Percentiles rank a stretch among this genome's conserved stretches.
These are phyloP conservation scores for Typhlichthys subterraneus DNA, from an alignment of 2,797 vertebrate species.

Conservation along the genomic window DNA sequence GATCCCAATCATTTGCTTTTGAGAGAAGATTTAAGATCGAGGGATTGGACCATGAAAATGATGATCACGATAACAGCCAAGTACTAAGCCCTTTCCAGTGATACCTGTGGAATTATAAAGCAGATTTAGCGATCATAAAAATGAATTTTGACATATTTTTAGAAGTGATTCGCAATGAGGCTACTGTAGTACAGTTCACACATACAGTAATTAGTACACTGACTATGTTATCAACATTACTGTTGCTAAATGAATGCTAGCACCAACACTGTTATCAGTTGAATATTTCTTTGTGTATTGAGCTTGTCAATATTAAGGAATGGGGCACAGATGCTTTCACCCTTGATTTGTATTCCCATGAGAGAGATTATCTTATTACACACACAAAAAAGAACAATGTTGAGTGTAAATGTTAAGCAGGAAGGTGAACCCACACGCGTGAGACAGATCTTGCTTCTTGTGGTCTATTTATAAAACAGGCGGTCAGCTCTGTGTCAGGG, in stretches of 20 bases:
- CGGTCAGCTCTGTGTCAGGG: background rate
- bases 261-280: background rate
- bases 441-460: background rate
- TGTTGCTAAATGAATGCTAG: background rate
- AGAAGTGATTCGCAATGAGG: too few relatives aligned
- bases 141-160: background rate
- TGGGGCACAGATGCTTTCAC: slow-evolving; percentile 9
- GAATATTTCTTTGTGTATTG: slow-evolving; percentile 11
- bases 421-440: background rate
- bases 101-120: slow-evolving; percentile 7
- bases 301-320: slow-evolving; percentile 11
- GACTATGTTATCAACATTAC: background rate
- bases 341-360: slow-evolving; percentile 18
- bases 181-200: background rate
- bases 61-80: background rate
- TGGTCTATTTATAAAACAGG: background rate
- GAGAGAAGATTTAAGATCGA: slow-evolving; percentile 8
- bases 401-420: slow-evolving; percentile 3
- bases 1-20: slow-evolving; percentile 19
- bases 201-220: background rate
- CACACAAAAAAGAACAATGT: slow-evolving; percentile 5
- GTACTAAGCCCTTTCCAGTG: background rate
- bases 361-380: slow-evolving; percentile 6
- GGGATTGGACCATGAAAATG: background rate
- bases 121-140: background rate